Conservation (phyloP, 2,888 invertebrate genomes). For the Ptilodon capucinus region DNA sequence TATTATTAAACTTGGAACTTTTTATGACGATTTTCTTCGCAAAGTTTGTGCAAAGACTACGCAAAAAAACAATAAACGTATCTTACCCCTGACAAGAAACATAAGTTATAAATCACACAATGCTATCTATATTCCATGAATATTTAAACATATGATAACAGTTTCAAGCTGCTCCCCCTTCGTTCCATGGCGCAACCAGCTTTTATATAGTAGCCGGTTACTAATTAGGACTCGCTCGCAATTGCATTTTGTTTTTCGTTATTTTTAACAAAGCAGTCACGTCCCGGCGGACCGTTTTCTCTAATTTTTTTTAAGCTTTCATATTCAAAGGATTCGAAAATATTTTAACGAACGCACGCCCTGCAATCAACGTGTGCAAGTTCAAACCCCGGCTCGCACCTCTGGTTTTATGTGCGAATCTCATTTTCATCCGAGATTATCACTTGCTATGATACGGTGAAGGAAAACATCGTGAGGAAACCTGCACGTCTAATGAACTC, state of each 20-base stretch:
- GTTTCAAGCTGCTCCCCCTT: slow-evolving; percentile 30
- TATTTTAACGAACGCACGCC: slow-evolving; percentile 25
- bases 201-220: slow-evolving; percentile 32
- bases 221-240: slow-evolving; percentile 50
- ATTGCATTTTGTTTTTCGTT: slow-evolving; percentile 47
- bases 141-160: slow-evolving; percentile 36
- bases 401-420: no score
- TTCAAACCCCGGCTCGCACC: no score
- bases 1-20: not conserved
- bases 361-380: no score
- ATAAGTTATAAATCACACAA: not conserved
- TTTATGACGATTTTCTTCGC: not conserved
- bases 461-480: no score
- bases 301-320: slow-evolving; percentile 38
- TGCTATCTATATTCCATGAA: slow-evolving; percentile 14
- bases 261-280: slow-evolving; percentile 54
- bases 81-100: no score
- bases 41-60: not conserved
- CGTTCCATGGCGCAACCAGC: slow-evolving; percentile 29
- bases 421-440: no score
- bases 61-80: no score
- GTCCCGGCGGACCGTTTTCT: slow-evolving; percentile 37
- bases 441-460: no score
- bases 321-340: slow-evolving; percentile 31
- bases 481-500: no score